Percentiles rank a stretch among this genome's conserved stretches.
Conservation (phyloP, 2,888 invertebrate species). For the Ichneumon xanthorius region DNA sequence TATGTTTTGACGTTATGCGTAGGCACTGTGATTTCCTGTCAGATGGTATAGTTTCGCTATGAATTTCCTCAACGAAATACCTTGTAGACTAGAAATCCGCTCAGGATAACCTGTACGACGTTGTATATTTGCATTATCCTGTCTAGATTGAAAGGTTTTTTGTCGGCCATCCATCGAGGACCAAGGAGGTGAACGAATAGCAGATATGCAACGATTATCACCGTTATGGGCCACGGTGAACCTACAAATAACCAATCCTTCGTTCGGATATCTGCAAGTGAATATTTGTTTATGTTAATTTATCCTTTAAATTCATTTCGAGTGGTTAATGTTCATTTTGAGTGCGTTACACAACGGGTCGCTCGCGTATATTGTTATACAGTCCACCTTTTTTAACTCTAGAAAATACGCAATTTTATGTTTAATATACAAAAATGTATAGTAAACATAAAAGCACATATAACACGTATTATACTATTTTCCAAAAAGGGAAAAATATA, state of each 20-base stretch:
- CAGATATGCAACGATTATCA: conserved; percentile 88
- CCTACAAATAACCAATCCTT: conserved; percentile 89
- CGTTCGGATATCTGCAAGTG: conserved; percentile 87
- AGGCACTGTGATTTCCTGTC: too few relatives aligned
- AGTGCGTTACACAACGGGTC: not conserved
- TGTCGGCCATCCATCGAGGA: conserved; percentile 90
- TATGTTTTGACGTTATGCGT: too few relatives aligned
- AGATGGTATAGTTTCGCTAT: too few relatives aligned
- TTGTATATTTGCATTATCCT: conserved; percentile 90
- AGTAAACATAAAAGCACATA: not conserved
- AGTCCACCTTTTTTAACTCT: not conserved
- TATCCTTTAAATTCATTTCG: not conserved
- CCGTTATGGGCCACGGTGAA: conserved; percentile 88
- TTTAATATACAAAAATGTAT: too few relatives aligned
- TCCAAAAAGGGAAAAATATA: not conserved
- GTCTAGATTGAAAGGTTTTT: conserved; percentile 88
- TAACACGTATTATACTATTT: not conserved
- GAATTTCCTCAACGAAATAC: conserved; percentile 82
- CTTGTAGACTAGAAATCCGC: conserved; percentile 86
- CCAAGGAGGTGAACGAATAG: conserved; percentile 90
- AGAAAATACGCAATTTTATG: too few relatives aligned
- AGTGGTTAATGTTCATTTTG: not conserved
- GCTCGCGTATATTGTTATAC: not conserved
- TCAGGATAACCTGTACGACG: conserved; percentile 88
- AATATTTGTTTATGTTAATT: not conserved